Evolutionary conservation across 2,797 vertebrate species (phyloP).

Genomic region (Scarus forsteni): DNA sequence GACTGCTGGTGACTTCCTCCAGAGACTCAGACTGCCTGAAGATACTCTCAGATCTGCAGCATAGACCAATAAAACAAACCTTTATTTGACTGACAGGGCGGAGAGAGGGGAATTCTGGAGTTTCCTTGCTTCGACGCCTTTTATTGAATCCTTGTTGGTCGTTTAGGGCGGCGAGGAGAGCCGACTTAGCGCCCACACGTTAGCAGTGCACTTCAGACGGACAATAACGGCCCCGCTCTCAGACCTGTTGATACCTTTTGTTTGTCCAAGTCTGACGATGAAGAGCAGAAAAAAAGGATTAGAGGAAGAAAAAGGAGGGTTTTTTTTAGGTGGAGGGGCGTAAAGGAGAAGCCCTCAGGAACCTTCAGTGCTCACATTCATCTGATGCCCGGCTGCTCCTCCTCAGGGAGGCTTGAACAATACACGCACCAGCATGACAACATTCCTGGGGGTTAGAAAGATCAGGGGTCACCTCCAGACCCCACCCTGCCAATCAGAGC

Average conservation of each 20-base stretch:
- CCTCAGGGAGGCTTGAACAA: constrained; percentile 76
- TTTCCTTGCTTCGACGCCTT: constrained; percentile 15
- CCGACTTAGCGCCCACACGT: constrained; percentile 18
- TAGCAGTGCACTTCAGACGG: constrained; percentile 45
- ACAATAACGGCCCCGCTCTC: constrained; percentile 42
- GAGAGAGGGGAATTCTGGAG: constrained; percentile 5
- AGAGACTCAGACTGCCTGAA: constrained; percentile 51
- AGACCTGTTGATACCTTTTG: constrained; percentile 71
- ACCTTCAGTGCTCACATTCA: constrained; percentile 69
- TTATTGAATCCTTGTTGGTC: constrained; percentile 36
- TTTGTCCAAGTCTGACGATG: constrained; percentile 62
- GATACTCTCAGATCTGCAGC: constrained; percentile 52
- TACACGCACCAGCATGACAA: constrained; percentile 77
- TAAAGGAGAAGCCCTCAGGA: constrained; percentile 55
- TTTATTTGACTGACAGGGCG: constrained; percentile 32
- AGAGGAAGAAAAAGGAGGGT: constrained; percentile 49
- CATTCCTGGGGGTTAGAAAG: constrained; percentile 82
- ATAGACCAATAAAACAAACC: constrained; percentile 34
- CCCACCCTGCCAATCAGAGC: constrained; percentile 79
- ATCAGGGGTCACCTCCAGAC: constrained; percentile 74
- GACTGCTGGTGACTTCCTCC: constrained; percentile 62
- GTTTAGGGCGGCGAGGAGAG: constrained; percentile 30
- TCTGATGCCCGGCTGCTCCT: constrained; percentile 65
- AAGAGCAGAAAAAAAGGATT: constrained; percentile 71
- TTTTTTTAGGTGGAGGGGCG: constrained; percentile 8